Percentiles rank a stretch among this genome's conserved stretches.
Evolutionary conservation across 2,888 invertebrate genomes (phyloP).

Genomic region (Dioctria linearis): DNA sequence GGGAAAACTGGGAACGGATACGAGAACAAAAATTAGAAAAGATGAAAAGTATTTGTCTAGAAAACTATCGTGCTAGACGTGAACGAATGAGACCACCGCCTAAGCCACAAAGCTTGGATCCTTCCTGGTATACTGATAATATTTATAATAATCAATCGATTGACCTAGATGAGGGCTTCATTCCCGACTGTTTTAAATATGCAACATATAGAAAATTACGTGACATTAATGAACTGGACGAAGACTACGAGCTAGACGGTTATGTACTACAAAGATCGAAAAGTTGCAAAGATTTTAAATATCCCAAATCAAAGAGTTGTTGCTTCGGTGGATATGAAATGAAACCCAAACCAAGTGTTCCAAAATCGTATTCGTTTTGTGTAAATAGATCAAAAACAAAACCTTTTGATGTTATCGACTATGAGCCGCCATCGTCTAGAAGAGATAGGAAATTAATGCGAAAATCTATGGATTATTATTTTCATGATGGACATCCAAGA

Average conservation of each 20-base stretch:
- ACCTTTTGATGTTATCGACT: conserved; percentile 70
- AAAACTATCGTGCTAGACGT: conserved; percentile 70
- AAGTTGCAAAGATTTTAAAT: conserved; percentile 70
- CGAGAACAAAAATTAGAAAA: conserved; percentile 70
- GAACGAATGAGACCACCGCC: conserved; percentile 67
- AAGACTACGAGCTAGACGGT: conserved; percentile 63
- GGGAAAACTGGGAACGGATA: conserved; percentile 71
- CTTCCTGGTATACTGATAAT: conserved; percentile 71
- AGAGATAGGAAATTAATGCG: conserved; percentile 65
- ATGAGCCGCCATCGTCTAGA: conserved; percentile 65
- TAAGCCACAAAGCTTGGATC: conserved; percentile 68
- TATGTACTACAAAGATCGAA: conserved; percentile 66
- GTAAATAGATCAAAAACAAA: conserved; percentile 65
- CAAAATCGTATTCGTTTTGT: conserved; percentile 71
- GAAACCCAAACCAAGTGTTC: conserved; percentile 62
- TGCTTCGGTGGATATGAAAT: conserved; percentile 68
- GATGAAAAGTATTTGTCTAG: conserved; percentile 71
- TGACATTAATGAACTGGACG: conserved; percentile 68
- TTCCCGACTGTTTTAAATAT: conserved; percentile 68
- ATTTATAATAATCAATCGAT: conserved; percentile 71
- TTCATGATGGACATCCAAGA: conserved; percentile 62
- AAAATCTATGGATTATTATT: conserved; percentile 63
- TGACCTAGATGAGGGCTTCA: conserved; percentile 68
- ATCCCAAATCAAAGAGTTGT: conserved; percentile 70
- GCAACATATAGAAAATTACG: conserved; percentile 66